phyloP scores from a whole-genome alignment of 1,140 invertebrate species.

The Aphelenchoides avenae region DNA sequence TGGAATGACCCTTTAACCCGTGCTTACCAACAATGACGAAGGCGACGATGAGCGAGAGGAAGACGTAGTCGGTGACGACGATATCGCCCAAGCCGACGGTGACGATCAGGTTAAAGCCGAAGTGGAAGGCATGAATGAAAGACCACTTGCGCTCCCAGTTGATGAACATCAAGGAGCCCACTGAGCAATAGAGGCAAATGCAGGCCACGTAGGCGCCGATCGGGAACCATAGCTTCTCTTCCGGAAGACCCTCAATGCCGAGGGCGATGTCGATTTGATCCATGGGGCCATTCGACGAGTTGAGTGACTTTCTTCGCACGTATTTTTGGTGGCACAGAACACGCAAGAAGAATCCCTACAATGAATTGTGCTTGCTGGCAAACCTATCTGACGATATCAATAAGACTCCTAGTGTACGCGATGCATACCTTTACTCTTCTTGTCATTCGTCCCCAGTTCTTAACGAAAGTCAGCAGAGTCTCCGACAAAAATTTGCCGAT shows the following conservation, averaged over 20 bases:
- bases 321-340: constrained; percentile 47
- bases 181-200: constrained; percentile 58
- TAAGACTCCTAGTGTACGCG: background rate
- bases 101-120: constrained; percentile 59
- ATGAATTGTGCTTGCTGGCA: background rate
- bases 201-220: constrained; percentile 58
- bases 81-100: constrained; percentile 57
- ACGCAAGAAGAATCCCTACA: constrained; percentile 31
- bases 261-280: constrained; percentile 49
- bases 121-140: constrained; percentile 59
- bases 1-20: no score
- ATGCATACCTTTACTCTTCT: constrained; percentile 45
- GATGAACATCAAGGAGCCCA: constrained; percentile 55
- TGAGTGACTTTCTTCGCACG: constrained; percentile 52
- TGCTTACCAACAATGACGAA: constrained; percentile 59
- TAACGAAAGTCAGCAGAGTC: constrained; percentile 57
- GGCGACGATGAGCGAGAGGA: constrained; percentile 58
- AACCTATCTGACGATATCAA: background rate
- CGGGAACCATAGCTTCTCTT: constrained; percentile 59
- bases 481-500: constrained; percentile 60
- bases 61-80: constrained; percentile 56
- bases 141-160: constrained; percentile 54
- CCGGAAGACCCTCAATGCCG: constrained; percentile 13
- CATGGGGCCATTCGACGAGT: constrained; percentile 50
- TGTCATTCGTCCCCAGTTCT: constrained; percentile 51